A percentile compares a stretch with the other conserved stretches of the same genome.
These are phyloP conservation scores for Dendrophyllia cribrosa DNA, from an alignment of 64 coral and sea anemone genomes.

Conservation along the genomic window DNA sequence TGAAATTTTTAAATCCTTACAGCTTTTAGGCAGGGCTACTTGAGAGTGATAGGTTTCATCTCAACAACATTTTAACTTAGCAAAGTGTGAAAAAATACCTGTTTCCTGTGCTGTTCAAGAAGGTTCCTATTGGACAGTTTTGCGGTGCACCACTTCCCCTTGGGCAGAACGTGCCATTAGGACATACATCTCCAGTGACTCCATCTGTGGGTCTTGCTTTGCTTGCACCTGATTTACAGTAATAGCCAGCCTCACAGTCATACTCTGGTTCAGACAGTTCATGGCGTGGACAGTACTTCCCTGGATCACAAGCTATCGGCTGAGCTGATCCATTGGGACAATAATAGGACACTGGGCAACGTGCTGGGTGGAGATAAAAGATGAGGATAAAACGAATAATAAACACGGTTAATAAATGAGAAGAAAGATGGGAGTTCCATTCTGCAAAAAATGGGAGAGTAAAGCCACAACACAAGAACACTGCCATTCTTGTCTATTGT, in stretches of 20 bases:
- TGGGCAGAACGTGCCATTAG: conserved; percentile 88
- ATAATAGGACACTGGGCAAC: conserved; percentile 79
- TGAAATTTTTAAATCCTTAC: too few species aligned
- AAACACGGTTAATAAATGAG: neutral
- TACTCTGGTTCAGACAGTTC: conserved; percentile 76
- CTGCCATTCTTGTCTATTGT: too few species aligned
- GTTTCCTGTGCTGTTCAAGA: conserved; percentile 93
- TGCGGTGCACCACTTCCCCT: conserved; percentile 69
- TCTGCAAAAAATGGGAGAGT: too few species aligned
- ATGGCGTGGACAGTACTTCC: conserved; percentile 74
- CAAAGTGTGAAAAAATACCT: conserved; percentile 35
- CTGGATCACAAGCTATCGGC: conserved; percentile 83
- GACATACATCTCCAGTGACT: conserved; percentile 85
- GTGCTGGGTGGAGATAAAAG: conserved; percentile 44
- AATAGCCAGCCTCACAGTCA: conserved; percentile 93
- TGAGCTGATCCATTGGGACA: conserved; percentile 90
- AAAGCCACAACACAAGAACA: too few species aligned
- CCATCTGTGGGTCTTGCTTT: conserved; percentile 68
- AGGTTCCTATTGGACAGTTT: conserved; percentile 87
- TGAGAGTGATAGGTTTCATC: too few species aligned
- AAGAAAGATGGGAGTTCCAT: too few species aligned
- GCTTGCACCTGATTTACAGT: conserved; percentile 73
- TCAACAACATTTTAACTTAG: neutral
- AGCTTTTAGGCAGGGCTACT: too few species aligned
- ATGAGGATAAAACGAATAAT: neutral